Conservation (phyloP, 2,113 vertebrate genomes). For the Cricetomys ansorgei region DNA sequence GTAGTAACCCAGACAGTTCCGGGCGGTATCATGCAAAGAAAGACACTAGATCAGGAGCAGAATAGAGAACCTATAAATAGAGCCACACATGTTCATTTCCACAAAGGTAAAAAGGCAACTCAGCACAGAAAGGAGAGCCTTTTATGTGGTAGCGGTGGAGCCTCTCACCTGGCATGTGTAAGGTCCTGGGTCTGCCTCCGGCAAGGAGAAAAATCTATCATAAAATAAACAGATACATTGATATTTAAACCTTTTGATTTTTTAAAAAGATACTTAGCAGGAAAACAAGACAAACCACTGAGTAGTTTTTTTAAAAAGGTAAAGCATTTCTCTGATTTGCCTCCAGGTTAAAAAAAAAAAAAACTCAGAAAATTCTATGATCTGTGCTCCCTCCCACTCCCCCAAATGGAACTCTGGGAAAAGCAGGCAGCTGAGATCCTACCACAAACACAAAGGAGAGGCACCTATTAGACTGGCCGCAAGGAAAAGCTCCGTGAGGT, state of each 20-base stretch:
- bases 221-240: background rate
- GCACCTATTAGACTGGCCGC: background rate
- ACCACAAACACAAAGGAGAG: background rate
- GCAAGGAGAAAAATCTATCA: background rate
- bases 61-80: constrained; percentile 40
- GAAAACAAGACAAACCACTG: background rate
- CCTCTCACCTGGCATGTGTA: background rate
- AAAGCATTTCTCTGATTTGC: background rate
- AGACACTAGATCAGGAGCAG: background rate
- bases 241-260: background rate
- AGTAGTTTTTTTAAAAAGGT: no score
- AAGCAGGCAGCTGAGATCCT: background rate
- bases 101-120: background rate
- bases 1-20: background rate
- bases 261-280: background rate
- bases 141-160: background rate
- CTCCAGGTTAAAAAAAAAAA: background rate
- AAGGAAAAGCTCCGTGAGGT: background rate
- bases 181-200: background rate
- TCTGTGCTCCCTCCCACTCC: background rate
- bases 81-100: background rate
- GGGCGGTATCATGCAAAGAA: background rate
- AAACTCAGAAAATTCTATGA: background rate
- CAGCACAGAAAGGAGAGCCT: constrained; percentile 4
- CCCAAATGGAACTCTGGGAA: background rate